Conservation (phyloP, 2,113 vertebrate genomes). For the Ahaetulla prasina region DNA sequence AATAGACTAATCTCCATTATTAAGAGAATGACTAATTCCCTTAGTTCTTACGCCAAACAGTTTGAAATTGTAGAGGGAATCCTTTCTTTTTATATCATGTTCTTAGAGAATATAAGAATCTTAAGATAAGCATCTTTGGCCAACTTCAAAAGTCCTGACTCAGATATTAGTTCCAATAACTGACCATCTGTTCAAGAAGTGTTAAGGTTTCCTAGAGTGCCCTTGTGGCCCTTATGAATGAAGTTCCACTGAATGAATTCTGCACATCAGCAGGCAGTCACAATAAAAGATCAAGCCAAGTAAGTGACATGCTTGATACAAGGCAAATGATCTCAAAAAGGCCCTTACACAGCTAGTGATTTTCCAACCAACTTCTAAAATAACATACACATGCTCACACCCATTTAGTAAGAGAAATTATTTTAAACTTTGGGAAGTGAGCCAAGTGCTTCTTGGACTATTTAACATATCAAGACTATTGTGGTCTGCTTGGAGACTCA, state of each 20-base stretch:
- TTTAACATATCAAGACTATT: not conserved
- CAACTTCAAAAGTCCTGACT: not conserved
- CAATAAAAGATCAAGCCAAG: not conserved
- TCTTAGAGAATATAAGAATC: not conserved
- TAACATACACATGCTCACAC: not conserved
- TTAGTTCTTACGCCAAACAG: not conserved
- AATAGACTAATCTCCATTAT: not conserved
- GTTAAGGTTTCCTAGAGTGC: not conserved
- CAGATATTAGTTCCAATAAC: not conserved
- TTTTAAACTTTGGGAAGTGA: not conserved
- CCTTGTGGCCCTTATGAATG: not conserved
- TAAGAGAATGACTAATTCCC: conserved; percentile 4
- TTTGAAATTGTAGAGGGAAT: not conserved
- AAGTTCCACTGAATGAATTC: not conserved
- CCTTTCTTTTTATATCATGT: not conserved
- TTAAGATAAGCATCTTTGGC: not conserved
- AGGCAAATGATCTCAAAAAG: not conserved
- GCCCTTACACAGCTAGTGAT: not conserved
- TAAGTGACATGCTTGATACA: not conserved
- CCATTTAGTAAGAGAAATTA: not conserved
- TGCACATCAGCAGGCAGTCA: not conserved
- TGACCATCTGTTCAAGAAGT: not conserved
- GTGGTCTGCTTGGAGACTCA: not conserved
- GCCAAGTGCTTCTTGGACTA: not conserved
- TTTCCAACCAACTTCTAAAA: not conserved